phyloP scores from a whole-genome alignment of 2,797 vertebrate species.

The Apogon talboti region DNA sequence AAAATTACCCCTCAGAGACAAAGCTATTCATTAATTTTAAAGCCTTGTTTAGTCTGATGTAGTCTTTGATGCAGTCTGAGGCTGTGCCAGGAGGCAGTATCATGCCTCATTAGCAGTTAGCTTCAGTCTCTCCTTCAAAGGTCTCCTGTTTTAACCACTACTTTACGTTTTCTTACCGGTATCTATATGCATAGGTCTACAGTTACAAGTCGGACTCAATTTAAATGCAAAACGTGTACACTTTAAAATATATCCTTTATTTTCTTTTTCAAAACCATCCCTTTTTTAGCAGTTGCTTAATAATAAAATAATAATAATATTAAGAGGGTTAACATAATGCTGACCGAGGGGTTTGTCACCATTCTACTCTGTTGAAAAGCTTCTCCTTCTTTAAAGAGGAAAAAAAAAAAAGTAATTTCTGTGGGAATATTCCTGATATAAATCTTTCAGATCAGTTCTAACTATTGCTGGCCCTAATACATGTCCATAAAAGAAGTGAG shows the following conservation, averaged over 20 bases:
- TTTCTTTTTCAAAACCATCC: constrained; percentile 8
- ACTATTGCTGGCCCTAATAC: constrained; percentile 58
- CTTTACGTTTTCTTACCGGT: constrained; percentile 46
- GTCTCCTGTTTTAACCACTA: constrained; percentile 64
- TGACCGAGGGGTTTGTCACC: constrained; percentile 56
- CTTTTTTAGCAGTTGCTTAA: constrained; percentile 6
- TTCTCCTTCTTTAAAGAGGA: constrained; percentile 40
- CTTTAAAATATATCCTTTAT: constrained; percentile 8
- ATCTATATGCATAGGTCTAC: constrained; percentile 29
- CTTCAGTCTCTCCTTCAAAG: constrained; percentile 73
- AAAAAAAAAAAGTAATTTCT: constrained; percentile 33
- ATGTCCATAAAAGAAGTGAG: constrained; percentile 59
- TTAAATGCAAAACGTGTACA: constrained; percentile 56
- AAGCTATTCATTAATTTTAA: constrained; percentile 87
- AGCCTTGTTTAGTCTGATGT: constrained; percentile 87
- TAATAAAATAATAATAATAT: constrained; percentile 7
- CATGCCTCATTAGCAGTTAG: constrained; percentile 83
- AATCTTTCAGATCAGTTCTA: constrained; percentile 65
- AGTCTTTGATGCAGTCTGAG: constrained; percentile 82
- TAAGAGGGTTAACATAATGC: constrained; percentile 40
- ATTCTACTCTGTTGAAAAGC: no score
- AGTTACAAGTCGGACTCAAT: constrained; percentile 37
- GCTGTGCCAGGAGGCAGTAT: constrained; percentile 79
- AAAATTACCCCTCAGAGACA: constrained; percentile 84
- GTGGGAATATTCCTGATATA: constrained; percentile 59